Conservation (phyloP, 2,888 invertebrate genomes). For the Frankliniella intonsa region DNA sequence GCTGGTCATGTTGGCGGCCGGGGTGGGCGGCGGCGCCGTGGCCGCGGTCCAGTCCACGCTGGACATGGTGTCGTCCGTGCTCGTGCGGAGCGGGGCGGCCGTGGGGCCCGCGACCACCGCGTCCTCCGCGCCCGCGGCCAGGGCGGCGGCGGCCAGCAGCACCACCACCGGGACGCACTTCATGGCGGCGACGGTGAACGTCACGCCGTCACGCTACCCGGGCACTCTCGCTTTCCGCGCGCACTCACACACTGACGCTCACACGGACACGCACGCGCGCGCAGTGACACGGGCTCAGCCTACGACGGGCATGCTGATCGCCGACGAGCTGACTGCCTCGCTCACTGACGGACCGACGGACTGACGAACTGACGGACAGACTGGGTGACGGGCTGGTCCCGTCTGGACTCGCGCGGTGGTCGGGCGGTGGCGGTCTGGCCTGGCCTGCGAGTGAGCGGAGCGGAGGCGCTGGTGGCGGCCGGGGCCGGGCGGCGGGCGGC, state of each 20-base stretch:
- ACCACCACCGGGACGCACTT: not conserved
- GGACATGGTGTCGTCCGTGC: conserved; percentile 1
- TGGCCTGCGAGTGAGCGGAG: not conserved
- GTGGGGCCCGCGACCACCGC: not conserved
- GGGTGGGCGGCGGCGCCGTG: not conserved
- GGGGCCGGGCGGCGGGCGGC: not conserved
- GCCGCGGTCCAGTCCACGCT: not conserved
- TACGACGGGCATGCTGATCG: too few relatives aligned
- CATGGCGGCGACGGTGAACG: not conserved
- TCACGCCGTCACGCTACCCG: not conserved
- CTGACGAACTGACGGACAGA: not conserved
- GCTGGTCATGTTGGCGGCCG: conserved; percentile 7
- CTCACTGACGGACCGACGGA: too few relatives aligned
- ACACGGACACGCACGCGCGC: too few relatives aligned
- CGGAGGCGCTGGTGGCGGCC: not conserved
- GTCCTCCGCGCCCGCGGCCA: not conserved
- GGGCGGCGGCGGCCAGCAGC: not conserved
- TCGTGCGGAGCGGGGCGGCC: not conserved
- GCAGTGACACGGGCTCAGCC: too few relatives aligned
- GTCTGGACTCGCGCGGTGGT: not conserved
- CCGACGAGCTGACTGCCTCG: too few relatives aligned
- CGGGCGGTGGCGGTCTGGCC: not conserved
- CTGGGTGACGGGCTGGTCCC: not conserved
- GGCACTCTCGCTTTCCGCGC: not conserved
- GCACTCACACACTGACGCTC: too few relatives aligned